phyloP scores from a whole-genome alignment of 2,113 vertebrate genomes.

The Casuarius casuarius region DNA sequence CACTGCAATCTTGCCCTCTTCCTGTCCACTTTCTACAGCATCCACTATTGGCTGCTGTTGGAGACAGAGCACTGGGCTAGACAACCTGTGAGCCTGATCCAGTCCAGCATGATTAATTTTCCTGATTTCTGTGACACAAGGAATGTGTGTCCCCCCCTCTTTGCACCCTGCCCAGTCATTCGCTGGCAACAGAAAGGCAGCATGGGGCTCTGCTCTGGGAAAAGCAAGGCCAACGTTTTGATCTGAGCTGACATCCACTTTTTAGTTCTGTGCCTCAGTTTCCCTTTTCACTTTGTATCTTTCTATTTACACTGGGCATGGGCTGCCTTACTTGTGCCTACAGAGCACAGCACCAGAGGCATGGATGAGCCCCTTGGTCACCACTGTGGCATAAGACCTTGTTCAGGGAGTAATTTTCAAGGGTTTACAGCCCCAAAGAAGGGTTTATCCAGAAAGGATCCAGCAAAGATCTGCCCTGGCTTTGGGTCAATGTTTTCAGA shows the following conservation, averaged over 20 bases:
- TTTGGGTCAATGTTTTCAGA: not conserved
- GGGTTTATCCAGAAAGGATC: not conserved
- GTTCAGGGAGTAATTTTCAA: not conserved
- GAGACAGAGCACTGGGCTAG: too few relatives aligned
- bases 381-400: fast-evolving
- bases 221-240: not conserved
- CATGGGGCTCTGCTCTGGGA: not conserved
- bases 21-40: too few relatives aligned
- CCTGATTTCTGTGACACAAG: too few relatives aligned
- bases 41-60: too few relatives aligned
- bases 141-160: too few relatives aligned
- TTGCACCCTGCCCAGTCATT: too few relatives aligned
- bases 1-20: too few relatives aligned
- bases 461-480: not conserved
- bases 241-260: not conserved
- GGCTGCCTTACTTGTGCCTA: not conserved
- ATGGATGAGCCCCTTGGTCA: not conserved
- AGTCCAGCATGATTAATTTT: too few relatives aligned
- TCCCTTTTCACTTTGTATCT: not conserved
- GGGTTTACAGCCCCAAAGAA: not conserved
- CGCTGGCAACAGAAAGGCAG: too few relatives aligned
- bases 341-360: not conserved
- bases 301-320: not conserved
- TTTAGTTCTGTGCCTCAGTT: not conserved
- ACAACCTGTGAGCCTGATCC: too few relatives aligned